A percentile compares a stretch with the other conserved stretches of the same genome.
Conservation (phyloP, 2,797 vertebrate genomes). For the Micromesistius poutassou region DNA sequence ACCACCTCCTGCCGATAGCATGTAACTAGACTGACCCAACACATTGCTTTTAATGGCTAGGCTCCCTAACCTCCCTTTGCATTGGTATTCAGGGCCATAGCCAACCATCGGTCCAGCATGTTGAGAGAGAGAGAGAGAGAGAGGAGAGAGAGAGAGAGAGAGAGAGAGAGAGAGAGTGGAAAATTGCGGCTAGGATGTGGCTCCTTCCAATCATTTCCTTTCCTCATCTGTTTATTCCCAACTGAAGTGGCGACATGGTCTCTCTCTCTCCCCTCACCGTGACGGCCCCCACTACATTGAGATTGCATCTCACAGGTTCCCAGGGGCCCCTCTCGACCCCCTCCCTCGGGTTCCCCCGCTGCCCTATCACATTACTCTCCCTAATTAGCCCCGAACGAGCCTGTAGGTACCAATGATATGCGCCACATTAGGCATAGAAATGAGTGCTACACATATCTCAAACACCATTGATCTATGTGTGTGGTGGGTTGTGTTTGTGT, state of each 20-base stretch:
- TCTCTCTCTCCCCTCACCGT: conserved; percentile 43
- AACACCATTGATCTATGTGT: conserved; percentile 25
- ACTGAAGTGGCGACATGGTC: neutral
- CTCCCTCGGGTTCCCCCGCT: conserved; percentile 50
- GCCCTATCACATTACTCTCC: conserved; percentile 67
- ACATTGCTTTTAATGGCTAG: too few relatives aligned
- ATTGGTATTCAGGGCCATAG: too few relatives aligned
- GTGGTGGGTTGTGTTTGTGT: conserved; percentile 15
- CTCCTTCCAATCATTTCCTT: neutral
- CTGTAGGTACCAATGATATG: conserved; percentile 61
- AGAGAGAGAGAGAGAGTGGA: too few relatives aligned
- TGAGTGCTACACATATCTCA: conserved; percentile 39
- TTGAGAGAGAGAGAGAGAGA: too few relatives aligned
- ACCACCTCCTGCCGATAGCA: too few relatives aligned
- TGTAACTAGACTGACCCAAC: too few relatives aligned
- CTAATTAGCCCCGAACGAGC: conserved; percentile 68
- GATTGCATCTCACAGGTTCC: conserved; percentile 42
- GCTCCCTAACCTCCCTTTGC: too few relatives aligned
- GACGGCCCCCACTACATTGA: conserved; percentile 50
- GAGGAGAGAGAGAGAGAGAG: too few relatives aligned
- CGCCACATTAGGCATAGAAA: conserved; percentile 56
- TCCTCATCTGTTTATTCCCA: neutral
- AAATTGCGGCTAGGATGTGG: neutral
- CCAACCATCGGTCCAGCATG: too few relatives aligned
- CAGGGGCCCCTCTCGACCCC: conserved; percentile 40